Base-by-base conservation (phyloP, 1,140 invertebrate species). In the Drosophila erecta region DNA sequence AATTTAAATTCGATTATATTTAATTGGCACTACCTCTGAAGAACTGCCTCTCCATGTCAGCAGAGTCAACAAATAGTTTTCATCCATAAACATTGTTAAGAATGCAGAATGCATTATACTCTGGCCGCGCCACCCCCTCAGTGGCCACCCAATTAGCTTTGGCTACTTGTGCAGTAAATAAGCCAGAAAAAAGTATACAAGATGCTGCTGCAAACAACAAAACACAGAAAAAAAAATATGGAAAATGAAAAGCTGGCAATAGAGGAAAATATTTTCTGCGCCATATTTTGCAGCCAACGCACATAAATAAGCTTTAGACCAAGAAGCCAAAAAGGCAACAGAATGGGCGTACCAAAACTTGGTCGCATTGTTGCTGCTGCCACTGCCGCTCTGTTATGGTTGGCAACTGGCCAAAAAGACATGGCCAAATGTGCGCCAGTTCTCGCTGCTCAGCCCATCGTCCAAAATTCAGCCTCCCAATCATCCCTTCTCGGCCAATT, bases 241-340 rank as follows among this genome's bases (percentile, higher is more conserved):
- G 20, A 57, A 7, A 43, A 67, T 60, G 61, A 67, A 67, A 50
- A 66, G 58, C 58, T 49, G 58, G 62, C 46, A 65, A 67, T 67
- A 65, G 60, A 59, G 66, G 59, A 69, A 64, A 76, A 79, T 64
- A 69, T 49, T 70, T 78, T 71, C 64, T 86, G 69, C 77, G 81
- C 83, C 78, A 86, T 86, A 86, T 87, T 87, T 87, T 71, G 78
- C 83, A 81, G 83, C 60, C 78, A 86, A 86, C 81, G 81, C 83
- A 86, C 81, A 86, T 86, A 86, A 86, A 86, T 86, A 86, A 81
- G 81, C 83, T 84, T 65, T 81, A 81, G 78, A 78, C 81, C 76
- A 85, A 71, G 55, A 85, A 77, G 81, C 67, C 83, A 81, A 86
- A 59, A 74, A 80, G 69, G 74, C 67, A 76, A 55, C 66, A 50